Conservation (phyloP, 2,797 vertebrate species). For the Manis javanica region DNA sequence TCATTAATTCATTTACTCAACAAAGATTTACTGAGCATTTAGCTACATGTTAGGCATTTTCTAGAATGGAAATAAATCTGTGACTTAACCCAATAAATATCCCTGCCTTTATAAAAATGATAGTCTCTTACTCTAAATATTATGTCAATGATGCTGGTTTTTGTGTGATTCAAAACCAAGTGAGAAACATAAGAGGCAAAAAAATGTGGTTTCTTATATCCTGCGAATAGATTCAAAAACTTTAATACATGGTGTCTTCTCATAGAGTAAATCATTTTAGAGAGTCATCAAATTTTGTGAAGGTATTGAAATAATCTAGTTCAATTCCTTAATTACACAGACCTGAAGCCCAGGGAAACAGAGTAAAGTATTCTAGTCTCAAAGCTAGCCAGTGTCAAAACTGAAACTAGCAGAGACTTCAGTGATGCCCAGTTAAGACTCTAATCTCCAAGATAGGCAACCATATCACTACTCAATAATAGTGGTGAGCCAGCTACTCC, state of each 20-base stretch:
- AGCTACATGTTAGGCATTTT: neutral
- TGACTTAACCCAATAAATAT: neutral
- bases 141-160: neutral
- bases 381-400: neutral
- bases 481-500: fast-evolving
- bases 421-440: neutral
- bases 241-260: neutral
- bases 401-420: neutral
- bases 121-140: neutral
- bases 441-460: neutral
- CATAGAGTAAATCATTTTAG: neutral
- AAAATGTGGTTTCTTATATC: neutral
- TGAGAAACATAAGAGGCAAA: neutral
- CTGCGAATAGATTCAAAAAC: neutral
- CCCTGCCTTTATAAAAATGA: neutral
- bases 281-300: neutral
- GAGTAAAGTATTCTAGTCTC: neutral
- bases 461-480: fast-evolving
- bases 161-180: constrained; percentile 8
- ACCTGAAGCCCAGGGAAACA: neutral
- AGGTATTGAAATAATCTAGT: neutral
- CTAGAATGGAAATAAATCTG: neutral
- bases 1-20: neutral
- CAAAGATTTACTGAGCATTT: neutral
- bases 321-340: neutral